Percentiles rank a stretch among this genome's conserved stretches.
Conservation (phyloP, 2,113 vertebrate species). For the Protobothrops flavoviridis region DNA sequence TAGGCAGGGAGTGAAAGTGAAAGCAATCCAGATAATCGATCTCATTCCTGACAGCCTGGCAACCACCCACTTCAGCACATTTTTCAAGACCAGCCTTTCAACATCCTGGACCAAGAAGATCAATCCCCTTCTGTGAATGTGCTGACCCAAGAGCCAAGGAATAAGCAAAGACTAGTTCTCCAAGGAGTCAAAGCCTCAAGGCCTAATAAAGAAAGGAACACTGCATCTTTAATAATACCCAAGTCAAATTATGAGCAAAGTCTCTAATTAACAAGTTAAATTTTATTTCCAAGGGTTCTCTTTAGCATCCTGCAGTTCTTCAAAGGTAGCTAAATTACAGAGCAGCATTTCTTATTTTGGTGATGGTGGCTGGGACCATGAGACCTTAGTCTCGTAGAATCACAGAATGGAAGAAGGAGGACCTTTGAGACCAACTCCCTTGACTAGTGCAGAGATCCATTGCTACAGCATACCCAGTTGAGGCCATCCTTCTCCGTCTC, state of each 20-base stretch:
- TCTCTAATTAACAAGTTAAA: neutral
- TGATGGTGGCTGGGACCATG: neutral
- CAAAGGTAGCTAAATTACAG: neutral
- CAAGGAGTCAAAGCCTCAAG: neutral
- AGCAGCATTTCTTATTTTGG: neutral
- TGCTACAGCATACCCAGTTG: neutral
- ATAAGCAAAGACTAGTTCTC: neutral
- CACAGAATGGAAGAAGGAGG: neutral
- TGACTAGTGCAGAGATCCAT: neutral
- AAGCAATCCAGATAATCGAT: neutral
- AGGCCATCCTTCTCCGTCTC: neutral
- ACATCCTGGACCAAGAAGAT: neutral
- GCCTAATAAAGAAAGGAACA: neutral
- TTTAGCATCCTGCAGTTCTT: neutral
- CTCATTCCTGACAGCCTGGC: neutral
- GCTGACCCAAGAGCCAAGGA: neutral
- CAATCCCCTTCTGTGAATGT: neutral
- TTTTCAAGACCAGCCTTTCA: neutral
- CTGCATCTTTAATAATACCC: neutral
- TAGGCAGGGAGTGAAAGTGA: neutral
- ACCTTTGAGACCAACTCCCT: neutral
- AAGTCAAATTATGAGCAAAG: neutral
- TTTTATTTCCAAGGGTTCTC: neutral
- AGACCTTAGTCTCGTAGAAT: neutral
- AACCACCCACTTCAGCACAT: neutral